These are phyloP conservation scores for Thymelicus lineola DNA, from an alignment of 2,888 invertebrate species.

Conservation along the genomic window DNA sequence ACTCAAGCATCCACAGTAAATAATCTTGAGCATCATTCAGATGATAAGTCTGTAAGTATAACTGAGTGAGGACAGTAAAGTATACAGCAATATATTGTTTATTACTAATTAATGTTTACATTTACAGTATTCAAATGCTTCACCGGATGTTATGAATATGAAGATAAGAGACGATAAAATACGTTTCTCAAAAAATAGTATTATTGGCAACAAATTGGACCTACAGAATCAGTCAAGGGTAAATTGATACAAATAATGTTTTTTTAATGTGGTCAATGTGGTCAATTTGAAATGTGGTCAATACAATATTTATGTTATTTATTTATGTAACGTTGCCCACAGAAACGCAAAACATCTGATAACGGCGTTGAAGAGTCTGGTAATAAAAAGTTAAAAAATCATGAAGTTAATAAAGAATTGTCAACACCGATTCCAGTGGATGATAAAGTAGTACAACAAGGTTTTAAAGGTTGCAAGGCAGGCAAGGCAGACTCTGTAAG, in stretches of 20 bases:
- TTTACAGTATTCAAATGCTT: neutral
- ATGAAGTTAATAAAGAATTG: conserved; percentile 50
- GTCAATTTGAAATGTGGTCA: no score
- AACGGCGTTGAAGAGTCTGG: conserved; percentile 37
- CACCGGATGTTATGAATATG: neutral
- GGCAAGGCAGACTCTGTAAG: conserved; percentile 57
- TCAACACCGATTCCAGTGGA: conserved; percentile 55
- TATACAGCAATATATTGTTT: neutral
- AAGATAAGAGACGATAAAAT: neutral
- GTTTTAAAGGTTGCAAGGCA: conserved; percentile 56
- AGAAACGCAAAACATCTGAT: conserved; percentile 45
- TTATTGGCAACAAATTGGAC: neutral
- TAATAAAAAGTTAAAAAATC: conserved; percentile 46
- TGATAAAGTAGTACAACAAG: conserved; percentile 55
- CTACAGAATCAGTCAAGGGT: neutral
- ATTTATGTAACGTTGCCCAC: neutral
- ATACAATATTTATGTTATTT: no score
- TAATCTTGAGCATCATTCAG: neutral
- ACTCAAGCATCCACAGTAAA: neutral
- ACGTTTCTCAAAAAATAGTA: neutral
- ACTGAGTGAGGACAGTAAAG: neutral
- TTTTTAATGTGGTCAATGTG: no score
- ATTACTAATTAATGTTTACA: no score
- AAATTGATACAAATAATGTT: neutral
- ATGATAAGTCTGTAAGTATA: neutral